Percentiles rank a stretch among this genome's conserved stretches.
These are phyloP conservation scores for Gisinianus flammeolus DNA, from an alignment of 2,888 invertebrate species.

Conservation along the genomic window DNA sequence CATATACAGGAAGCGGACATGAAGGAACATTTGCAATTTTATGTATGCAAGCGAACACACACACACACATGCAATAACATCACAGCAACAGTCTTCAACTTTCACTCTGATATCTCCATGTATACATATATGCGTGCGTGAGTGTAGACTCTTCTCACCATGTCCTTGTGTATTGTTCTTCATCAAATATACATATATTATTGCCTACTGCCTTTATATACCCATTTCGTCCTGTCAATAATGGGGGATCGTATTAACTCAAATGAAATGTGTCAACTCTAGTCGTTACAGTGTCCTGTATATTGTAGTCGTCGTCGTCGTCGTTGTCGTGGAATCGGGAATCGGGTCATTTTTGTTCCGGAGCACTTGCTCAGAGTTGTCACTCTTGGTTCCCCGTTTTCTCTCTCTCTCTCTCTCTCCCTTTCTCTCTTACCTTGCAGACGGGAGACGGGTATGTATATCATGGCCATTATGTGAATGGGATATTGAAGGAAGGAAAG, in stretches of 20 bases:
- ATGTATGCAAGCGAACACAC: too few relatives aligned
- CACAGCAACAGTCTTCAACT: too few relatives aligned
- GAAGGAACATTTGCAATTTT: too few relatives aligned
- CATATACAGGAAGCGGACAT: too few relatives aligned
- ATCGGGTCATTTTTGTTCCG: constrained; percentile 18
- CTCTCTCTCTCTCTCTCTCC: neutral
- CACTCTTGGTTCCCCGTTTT: constrained; percentile 10
- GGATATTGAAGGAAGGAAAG: neutral
- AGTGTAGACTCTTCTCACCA: too few relatives aligned
- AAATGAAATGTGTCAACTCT: constrained; percentile 31
- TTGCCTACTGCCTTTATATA: too few relatives aligned
- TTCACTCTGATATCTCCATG: too few relatives aligned
- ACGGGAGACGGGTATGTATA: neutral
- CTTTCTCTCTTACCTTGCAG: neutral
- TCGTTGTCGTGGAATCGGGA: neutral
- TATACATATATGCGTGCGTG: too few relatives aligned
- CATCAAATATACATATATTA: neutral
- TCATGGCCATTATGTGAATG: neutral
- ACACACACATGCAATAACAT: too few relatives aligned
- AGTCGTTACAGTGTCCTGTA: neutral
- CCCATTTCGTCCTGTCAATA: constrained; percentile 17
- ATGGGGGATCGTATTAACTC: constrained; percentile 21
- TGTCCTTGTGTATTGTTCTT: neutral
- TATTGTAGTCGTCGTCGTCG: neutral
- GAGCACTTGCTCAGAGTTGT: neutral